A percentile compares a stretch with the other conserved stretches of the same genome.
These are phyloP conservation scores for Willowsia nigromaculata DNA, from an alignment of 2,888 invertebrate species.

Conservation along the genomic window DNA sequence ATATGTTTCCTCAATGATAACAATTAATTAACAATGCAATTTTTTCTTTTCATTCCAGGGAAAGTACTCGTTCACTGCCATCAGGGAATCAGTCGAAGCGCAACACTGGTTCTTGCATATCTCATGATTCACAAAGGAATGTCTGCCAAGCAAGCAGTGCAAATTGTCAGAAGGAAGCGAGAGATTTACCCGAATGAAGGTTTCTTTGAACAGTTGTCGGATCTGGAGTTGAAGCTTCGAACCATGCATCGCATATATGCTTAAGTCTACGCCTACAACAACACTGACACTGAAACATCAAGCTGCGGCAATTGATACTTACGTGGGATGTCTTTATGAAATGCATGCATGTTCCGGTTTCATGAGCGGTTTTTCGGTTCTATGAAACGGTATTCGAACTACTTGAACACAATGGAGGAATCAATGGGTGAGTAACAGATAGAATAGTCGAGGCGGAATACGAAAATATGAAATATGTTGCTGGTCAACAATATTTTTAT, in stretches of 20 bases:
- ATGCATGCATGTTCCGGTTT: neutral
- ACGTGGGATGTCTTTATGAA: no score
- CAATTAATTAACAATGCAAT: neutral
- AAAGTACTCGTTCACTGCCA: constrained; percentile 82
- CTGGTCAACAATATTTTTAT: constrained; percentile 57
- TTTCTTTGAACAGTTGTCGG: constrained; percentile 79
- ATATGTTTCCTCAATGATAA: no score
- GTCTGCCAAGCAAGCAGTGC: constrained; percentile 81
- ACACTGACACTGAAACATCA: neutral
- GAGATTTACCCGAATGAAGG: constrained; percentile 82
- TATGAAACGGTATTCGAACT: no score
- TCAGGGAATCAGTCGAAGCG: constrained; percentile 81
- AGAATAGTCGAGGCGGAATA: neutral
- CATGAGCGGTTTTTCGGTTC: no score
- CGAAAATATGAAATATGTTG: neutral
- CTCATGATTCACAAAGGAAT: constrained; percentile 81
- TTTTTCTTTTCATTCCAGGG: constrained; percentile 75
- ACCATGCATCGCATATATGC: constrained; percentile 63
- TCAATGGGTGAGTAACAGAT: neutral
- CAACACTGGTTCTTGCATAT: constrained; percentile 80
- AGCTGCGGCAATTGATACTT: neutral
- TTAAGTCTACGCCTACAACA: neutral
- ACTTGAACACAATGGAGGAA: no score
- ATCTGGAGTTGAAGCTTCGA: constrained; percentile 74
- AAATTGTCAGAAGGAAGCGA: constrained; percentile 80